phyloP scores from a whole-genome alignment of 2,888 invertebrate species.

The Apodemia zela region DNA sequence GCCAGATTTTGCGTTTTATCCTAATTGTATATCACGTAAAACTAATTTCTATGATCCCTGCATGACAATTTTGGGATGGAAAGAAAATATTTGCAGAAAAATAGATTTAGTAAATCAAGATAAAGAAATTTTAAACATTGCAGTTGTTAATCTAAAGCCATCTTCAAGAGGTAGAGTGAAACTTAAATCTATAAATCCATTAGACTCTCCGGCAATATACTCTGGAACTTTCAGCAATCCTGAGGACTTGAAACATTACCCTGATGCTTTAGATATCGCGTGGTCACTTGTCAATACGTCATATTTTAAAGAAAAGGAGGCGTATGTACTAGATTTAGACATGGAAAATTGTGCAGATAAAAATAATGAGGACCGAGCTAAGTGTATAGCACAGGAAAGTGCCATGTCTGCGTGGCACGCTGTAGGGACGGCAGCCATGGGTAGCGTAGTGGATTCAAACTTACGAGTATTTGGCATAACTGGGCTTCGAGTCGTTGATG shows the following conservation, averaged over 20 bases:
- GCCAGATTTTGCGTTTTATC: constrained; percentile 61
- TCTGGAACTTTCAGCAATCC: constrained; percentile 52
- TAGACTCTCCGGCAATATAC: constrained; percentile 50
- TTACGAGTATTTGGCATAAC: constrained; percentile 47
- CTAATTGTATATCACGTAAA: constrained; percentile 45
- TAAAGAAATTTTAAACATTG: constrained; percentile 49
- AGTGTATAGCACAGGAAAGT: constrained; percentile 56
- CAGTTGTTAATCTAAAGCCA: constrained; percentile 58
- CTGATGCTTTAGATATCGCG: constrained; percentile 45
- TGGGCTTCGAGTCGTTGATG: constrained; percentile 57
- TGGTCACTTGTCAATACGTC: constrained; percentile 45
- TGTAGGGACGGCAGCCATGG: constrained; percentile 61
- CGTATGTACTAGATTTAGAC: constrained; percentile 45
- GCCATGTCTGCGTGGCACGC: constrained; percentile 65
- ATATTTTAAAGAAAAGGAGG: constrained; percentile 48
- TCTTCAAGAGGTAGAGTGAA: constrained; percentile 54
- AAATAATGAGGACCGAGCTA: constrained; percentile 51
- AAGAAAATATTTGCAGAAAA: constrained; percentile 43
- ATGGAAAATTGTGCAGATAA: constrained; percentile 45
- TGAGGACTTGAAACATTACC: constrained; percentile 47
- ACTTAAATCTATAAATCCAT: constrained; percentile 43
- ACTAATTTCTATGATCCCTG: constrained; percentile 43
- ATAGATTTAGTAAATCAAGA: constrained; percentile 41
- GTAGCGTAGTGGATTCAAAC: constrained; percentile 48
- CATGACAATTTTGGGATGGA: constrained; percentile 42